Base-by-base conservation (phyloP, 2,888 invertebrate species). In the Cosmia trapezina region DNA sequence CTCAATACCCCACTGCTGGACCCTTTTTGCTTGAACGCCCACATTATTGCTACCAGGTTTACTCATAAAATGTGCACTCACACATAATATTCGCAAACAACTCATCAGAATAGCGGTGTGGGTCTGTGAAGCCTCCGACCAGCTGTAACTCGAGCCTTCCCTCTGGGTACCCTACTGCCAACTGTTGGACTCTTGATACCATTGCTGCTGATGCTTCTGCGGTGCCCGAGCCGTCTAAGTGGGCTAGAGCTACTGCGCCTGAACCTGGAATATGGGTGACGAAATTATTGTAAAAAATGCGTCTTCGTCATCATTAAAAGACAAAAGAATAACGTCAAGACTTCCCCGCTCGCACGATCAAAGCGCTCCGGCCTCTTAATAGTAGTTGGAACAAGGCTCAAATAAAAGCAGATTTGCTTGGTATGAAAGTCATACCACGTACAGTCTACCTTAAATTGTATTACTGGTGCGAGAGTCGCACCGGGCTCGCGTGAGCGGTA, bases 61-160 rank as follows among this genome's bases (percentile, higher is more conserved):
- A n/a, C 28, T 12, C 19, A 19, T 62, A 14, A 12, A 19, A 28
- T 12, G 19, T 28, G 22, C 11, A 54, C 96, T 95, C 76, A 96
- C 99, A 97, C 97, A 99, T 98, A 88, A 99, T 97, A 93, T 98
- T 98, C 89, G 97, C 98, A 92, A 99, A 98, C 68, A 99, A 97
- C 91, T 98, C 98, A 91, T 99, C 98, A 12, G 98, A 98, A 92
- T 98, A 98, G 85, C 98, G 97, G 88, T 98, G 97, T 5, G 98
- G 97, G 94, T 99, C 99, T 78, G 98, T 97, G 95, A 98, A 99
- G 59, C 99, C 99, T 74, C 99, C 99, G 83, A 98, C 97, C 78
- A 99, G 96, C 92, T 99, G 98, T 85, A 99, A 96, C 94, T 99
- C 99, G 70, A 99, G 97, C 84, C 99, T 97, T 57, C 98, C 98